phyloP scores from a whole-genome alignment of 2,113 vertebrate genomes.

The Pollachius pollachius region DNA sequence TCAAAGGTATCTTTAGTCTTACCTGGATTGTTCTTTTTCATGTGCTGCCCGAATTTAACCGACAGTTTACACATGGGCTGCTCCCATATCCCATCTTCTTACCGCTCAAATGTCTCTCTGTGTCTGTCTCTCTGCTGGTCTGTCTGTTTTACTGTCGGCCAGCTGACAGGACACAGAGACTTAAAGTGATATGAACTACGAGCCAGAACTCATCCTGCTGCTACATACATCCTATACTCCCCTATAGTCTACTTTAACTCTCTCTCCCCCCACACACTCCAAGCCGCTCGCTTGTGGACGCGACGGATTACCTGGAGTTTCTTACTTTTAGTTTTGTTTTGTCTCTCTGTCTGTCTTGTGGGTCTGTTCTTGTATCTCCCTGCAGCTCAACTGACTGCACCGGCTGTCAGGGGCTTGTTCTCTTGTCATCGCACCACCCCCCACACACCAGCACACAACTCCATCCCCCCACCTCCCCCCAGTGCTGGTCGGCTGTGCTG shows the following conservation, averaged over 20 bases:
- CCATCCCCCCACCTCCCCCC: background rate
- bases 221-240: constrained; percentile 13
- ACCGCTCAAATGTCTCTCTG: background rate
- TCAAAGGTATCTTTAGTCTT: constrained; percentile 22
- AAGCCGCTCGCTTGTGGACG: no score
- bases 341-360: constrained; percentile 17
- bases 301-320: background rate
- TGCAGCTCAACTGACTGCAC: background rate
- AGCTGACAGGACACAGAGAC: background rate
- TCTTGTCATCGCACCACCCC: no score
- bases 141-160: background rate
- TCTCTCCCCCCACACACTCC: no score
- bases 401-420: background rate
- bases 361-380: constrained; percentile 5
- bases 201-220: constrained; percentile 2
- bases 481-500: constrained; percentile 57
- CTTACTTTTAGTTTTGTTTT: no score
- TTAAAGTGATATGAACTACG: background rate
- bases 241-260: background rate
- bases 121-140: background rate
- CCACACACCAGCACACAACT: background rate
- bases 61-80: constrained; percentile 75
- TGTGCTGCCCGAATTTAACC: constrained; percentile 68
- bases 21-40: constrained; percentile 68
- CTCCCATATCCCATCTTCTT: constrained; percentile 68